These are phyloP conservation scores for Sarotherodon lohbergeri DNA, from an alignment of 2,113 vertebrate species.

Conservation along the genomic window DNA sequence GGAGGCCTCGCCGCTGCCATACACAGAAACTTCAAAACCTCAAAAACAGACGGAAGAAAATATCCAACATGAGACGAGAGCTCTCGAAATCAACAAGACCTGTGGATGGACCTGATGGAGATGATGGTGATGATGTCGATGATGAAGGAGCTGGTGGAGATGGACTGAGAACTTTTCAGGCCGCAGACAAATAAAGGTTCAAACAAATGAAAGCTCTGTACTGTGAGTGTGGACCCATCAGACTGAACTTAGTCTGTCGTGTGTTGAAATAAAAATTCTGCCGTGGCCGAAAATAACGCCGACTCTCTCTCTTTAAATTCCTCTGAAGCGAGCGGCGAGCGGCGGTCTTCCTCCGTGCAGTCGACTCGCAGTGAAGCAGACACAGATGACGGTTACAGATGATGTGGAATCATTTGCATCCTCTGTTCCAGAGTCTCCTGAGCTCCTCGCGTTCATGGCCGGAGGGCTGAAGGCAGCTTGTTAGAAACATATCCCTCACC, in stretches of 20 bases:
- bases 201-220: background rate
- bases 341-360: background rate
- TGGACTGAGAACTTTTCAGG: background rate
- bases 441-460: background rate
- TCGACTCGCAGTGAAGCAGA: background rate
- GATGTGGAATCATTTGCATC: background rate
- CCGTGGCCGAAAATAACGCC: fast-evolving
- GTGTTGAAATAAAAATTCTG: background rate
- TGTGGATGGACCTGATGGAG: too few relatives aligned
- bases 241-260: background rate
- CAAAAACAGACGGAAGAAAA: background rate
- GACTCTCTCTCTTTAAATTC: background rate
- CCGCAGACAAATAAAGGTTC: background rate
- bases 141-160: background rate
- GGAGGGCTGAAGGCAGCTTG: background rate
- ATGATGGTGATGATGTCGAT: fast-evolving
- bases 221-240: background rate
- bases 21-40: background rate
- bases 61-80: background rate
- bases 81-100: background rate
- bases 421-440: background rate
- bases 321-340: background rate
- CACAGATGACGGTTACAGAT: background rate
- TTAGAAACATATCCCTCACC: slow-evolving; percentile 30
- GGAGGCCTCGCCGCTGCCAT: background rate